Percentiles rank a stretch among this genome's conserved stretches.
These are phyloP conservation scores for Meteorus colon DNA, from an alignment of 2,888 invertebrate species.

Conservation along the genomic window DNA sequence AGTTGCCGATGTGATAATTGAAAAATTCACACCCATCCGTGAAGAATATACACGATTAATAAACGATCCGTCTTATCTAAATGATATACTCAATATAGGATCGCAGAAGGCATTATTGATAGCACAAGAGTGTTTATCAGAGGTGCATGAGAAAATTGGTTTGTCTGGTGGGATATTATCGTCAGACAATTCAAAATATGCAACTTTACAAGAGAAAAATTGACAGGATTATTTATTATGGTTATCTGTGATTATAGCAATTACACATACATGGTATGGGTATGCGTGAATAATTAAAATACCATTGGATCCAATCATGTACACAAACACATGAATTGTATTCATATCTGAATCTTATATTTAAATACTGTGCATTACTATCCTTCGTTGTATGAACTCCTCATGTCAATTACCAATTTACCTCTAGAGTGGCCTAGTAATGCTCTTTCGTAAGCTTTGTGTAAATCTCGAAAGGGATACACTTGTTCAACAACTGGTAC, in stretches of 20 bases:
- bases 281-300: conserved; percentile 20
- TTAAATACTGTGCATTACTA: conserved; percentile 36
- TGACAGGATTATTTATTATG: conserved; percentile 47
- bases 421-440: conserved; percentile 83
- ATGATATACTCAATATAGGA: conserved; percentile 79
- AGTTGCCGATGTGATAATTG: conserved; percentile 83
- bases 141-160: conserved; percentile 80
- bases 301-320: background rate
- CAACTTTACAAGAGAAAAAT: conserved; percentile 40
- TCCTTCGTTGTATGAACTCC: conserved; percentile 42
- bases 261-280: conserved; percentile 41
- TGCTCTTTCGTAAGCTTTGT: conserved; percentile 81
- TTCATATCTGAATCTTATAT: too few species aligned
- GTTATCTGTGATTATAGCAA: conserved; percentile 27
- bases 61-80: conserved; percentile 78
- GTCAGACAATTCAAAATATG: conserved; percentile 32
- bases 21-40: conserved; percentile 82
- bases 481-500: conserved; percentile 83
- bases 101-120: conserved; percentile 78
- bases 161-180: conserved; percentile 56
- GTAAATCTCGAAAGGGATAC: conserved; percentile 81
- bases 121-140: conserved; percentile 79
- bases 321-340: background rate
- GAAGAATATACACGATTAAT: conserved; percentile 76
- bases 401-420: conserved; percentile 81